Conservation (phyloP, 2,888 invertebrate species). For the Ctenicera cuprea region DNA sequence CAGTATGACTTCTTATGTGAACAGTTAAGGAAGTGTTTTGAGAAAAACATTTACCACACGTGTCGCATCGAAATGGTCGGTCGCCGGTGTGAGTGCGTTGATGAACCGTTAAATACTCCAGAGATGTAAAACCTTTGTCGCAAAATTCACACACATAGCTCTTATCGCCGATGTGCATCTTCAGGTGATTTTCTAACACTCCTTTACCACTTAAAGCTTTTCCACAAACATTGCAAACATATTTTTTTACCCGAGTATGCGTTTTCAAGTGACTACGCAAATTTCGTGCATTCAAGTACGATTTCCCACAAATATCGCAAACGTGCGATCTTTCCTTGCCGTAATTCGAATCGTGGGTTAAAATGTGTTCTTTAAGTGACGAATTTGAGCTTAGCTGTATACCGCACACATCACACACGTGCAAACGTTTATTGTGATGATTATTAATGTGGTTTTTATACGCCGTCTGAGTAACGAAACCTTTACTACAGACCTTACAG, state of each 20-base stretch:
- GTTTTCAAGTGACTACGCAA: constrained; percentile 65
- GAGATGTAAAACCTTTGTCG: constrained; percentile 54
- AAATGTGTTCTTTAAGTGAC: constrained; percentile 63
- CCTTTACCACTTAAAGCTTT: constrained; percentile 67
- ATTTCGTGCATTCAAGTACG: constrained; percentile 69
- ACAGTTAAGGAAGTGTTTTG: constrained; percentile 75
- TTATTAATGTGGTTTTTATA: constrained; percentile 64
- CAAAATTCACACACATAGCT: constrained; percentile 57
- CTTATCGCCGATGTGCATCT: constrained; percentile 69
- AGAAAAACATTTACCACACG: constrained; percentile 76
- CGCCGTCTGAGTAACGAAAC: constrained; percentile 64
- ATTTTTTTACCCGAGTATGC: constrained; percentile 61
- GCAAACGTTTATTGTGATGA: constrained; percentile 62
- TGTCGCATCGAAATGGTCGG: constrained; percentile 69
- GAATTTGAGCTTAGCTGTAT: constrained; percentile 72
- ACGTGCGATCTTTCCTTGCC: constrained; percentile 63
- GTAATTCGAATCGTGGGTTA: constrained; percentile 61
- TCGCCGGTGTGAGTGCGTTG: constrained; percentile 64
- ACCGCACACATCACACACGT: constrained; percentile 73
- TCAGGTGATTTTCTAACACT: constrained; percentile 67
- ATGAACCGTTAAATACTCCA: constrained; percentile 66
- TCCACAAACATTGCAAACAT: constrained; percentile 68
- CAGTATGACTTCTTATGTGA: constrained; percentile 69
- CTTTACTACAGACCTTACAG: constrained; percentile 66
- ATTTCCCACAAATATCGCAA: constrained; percentile 72